phyloP scores from a whole-genome alignment of 2,888 invertebrate genomes.

The Eupelmus urozonus region DNA sequence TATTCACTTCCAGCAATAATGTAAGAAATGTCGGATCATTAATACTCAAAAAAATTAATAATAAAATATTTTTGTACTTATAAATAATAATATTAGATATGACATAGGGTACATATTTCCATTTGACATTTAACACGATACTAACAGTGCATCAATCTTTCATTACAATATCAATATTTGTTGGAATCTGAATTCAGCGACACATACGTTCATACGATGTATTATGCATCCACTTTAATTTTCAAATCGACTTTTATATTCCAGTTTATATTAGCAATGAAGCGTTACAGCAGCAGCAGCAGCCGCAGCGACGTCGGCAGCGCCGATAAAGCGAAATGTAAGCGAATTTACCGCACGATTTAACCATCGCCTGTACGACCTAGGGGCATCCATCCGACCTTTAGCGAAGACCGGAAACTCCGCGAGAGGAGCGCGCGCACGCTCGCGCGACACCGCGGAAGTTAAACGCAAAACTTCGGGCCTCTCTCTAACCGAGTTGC shows the following conservation, averaged over 20 bases:
- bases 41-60: no score
- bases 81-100: no score
- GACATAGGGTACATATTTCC: no score
- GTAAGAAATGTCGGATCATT: no score
- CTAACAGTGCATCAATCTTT: no score
- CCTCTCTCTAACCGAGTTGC: slow-evolving; percentile 47
- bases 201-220: neutral
- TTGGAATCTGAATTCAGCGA: no score
- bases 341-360: slow-evolving; percentile 74
- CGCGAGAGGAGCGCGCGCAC: neutral
- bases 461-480: slow-evolving; percentile 56
- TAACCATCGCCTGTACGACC: slow-evolving; percentile 67
- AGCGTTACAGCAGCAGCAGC: slow-evolving; percentile 15
- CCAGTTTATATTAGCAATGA: slow-evolving; percentile 45
- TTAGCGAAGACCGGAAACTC: slow-evolving; percentile 33
- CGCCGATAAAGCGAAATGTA: slow-evolving; percentile 68
- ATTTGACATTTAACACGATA: no score
- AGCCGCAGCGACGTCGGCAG: neutral
- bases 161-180: no score
- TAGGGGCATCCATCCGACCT: slow-evolving; percentile 64
- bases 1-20: no score
- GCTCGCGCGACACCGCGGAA: neutral
- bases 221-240: slow-evolving; percentile 10
- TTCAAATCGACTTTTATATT: slow-evolving; percentile 32
- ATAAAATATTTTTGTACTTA: no score